Conservation (phyloP, 2,797 vertebrate species). For the Choloepus didactylus region DNA sequence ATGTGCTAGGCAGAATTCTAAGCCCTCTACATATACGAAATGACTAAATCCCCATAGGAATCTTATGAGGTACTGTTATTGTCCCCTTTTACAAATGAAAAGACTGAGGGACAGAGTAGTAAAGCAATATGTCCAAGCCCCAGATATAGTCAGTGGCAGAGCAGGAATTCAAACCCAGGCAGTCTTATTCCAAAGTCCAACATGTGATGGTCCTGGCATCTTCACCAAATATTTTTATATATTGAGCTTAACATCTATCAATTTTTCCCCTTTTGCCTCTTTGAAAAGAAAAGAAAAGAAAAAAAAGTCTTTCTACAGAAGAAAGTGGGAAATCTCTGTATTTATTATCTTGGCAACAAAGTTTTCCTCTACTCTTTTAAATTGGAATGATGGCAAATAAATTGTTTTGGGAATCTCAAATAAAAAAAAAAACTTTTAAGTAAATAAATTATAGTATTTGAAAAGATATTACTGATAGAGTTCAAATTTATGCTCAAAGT, state of each 20-base stretch:
- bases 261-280: not conserved
- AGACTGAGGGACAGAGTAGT: not conserved
- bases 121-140: not conserved
- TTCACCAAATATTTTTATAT: not conserved
- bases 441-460: not conserved
- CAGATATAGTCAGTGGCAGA: not conserved
- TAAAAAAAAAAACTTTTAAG: not conserved
- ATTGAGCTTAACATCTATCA: not conserved
- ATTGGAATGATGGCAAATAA: not conserved
- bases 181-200: not conserved
- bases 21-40: not conserved
- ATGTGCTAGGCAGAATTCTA: not conserved
- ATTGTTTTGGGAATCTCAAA: constrained; percentile 3
- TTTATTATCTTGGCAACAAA: not conserved
- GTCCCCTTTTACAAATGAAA: not conserved
- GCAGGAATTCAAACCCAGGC: not conserved
- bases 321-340: not conserved
- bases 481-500: constrained; percentile 62
- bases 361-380: constrained; percentile 11
- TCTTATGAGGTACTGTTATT: not conserved
- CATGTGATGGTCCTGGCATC: accelerated
- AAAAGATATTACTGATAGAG: not conserved
- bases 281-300: not conserved
- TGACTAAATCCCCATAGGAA: not conserved
- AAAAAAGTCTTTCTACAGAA: not conserved